phyloP scores from a whole-genome alignment of 2,113 vertebrate genomes.

The Anser cygnoides region DNA sequence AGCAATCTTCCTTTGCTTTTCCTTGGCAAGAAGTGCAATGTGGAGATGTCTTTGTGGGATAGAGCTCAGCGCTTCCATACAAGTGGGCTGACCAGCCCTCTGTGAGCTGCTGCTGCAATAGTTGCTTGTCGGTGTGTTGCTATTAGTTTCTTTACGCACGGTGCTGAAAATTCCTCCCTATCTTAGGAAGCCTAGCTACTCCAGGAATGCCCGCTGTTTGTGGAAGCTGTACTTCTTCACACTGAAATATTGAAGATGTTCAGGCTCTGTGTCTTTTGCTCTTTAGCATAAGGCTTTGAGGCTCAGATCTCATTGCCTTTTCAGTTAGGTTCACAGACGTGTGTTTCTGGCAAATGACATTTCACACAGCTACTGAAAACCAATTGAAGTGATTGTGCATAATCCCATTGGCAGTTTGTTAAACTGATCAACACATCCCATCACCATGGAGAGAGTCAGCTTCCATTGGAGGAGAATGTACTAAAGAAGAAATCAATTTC shows the following conservation, averaged over 20 bases:
- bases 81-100: neutral
- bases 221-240: neutral
- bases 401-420: neutral
- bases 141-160: neutral
- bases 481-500: constrained; percentile 19
- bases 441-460: neutral
- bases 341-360: neutral
- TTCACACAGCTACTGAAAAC: neutral
- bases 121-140: neutral
- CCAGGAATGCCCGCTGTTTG: neutral
- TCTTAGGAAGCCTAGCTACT: neutral
- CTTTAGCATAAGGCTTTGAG: neutral
- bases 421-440: neutral
- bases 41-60: neutral
- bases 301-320: neutral
- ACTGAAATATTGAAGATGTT: neutral
- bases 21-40: rapidly evolving
- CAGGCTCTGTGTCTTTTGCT: neutral
- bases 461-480: neutral
- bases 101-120: neutral
- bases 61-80: rapidly evolving
- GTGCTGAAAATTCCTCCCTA: neutral
- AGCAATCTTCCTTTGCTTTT: neutral
- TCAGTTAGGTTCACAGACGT: neutral
- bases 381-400: neutral